phyloP scores from a whole-genome alignment of 1,140 invertebrate genomes.

The Sipha flava region DNA sequence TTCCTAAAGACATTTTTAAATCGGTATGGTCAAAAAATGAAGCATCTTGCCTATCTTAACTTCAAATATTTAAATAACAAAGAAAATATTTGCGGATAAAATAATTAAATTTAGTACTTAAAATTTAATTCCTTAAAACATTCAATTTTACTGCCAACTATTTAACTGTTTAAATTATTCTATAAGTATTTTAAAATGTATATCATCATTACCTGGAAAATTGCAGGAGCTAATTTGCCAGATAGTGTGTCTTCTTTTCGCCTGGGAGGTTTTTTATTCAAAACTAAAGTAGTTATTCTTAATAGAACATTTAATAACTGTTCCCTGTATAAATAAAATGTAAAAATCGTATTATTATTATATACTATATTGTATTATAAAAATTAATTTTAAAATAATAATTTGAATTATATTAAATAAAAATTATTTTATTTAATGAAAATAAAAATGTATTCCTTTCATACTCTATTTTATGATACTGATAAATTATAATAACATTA shows the following conservation, averaged over 20 bases:
- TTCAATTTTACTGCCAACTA: neutral
- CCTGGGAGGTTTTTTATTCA: slow-evolving; percentile 64
- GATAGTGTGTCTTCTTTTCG: slow-evolving; percentile 70
- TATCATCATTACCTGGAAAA: slow-evolving; percentile 61
- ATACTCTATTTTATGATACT: too few species aligned
- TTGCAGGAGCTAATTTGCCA: slow-evolving; percentile 74
- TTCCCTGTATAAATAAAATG: slow-evolving; percentile 55
- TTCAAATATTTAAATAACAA: neutral
- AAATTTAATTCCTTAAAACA: neutral
- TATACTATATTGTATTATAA: too few species aligned
- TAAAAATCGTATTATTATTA: neutral
- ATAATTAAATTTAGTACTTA: neutral
- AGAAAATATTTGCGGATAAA: neutral
- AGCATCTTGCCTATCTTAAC: neutral
- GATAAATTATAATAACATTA: too few species aligned
- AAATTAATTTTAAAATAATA: too few species aligned
- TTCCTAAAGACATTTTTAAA: slow-evolving; percentile 4
- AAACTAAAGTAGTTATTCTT: slow-evolving; percentile 83
- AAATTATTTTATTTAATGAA: too few species aligned
- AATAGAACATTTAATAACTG: slow-evolving; percentile 77
- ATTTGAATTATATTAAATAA: too few species aligned
- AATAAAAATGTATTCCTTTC: too few species aligned
- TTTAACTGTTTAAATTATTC: neutral
- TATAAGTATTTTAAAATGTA: neutral
- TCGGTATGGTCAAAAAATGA: neutral